Percentiles rank a stretch among this genome's conserved stretches.
These are phyloP conservation scores for Hyles lineata DNA, from an alignment of 2,888 invertebrate genomes.

Conservation along the genomic window DNA sequence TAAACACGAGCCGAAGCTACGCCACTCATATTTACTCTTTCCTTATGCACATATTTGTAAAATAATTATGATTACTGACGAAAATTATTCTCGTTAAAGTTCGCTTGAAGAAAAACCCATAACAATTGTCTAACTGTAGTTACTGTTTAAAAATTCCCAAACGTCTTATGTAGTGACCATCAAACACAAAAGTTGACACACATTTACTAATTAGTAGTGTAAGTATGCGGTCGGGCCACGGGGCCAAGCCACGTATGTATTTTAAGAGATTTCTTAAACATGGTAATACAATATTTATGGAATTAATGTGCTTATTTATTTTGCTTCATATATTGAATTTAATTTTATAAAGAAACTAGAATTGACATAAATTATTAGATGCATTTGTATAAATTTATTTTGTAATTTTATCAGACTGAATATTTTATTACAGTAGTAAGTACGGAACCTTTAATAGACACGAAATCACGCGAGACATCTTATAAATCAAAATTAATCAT, in stretches of 20 bases:
- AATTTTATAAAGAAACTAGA: too few relatives aligned
- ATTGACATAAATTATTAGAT: too few relatives aligned
- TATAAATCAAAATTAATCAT: not conserved
- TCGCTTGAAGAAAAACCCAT: not conserved
- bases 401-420: too few relatives aligned
- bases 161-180: constrained; percentile 29
- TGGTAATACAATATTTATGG: too few relatives aligned
- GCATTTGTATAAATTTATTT: too few relatives aligned
- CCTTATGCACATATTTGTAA: not conserved
- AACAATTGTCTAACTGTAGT: constrained; percentile 20
- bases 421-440: too few relatives aligned
- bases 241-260: not conserved
- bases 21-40: too few relatives aligned
- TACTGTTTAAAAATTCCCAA: not conserved
- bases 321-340: too few relatives aligned
- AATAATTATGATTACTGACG: not conserved
- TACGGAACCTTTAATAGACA: not conserved
- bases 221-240: constrained; percentile 22
- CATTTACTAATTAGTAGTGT: constrained; percentile 33
- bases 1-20: too few relatives aligned
- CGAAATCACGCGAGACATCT: not conserved
- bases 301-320: too few relatives aligned
- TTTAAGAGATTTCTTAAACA: not conserved
- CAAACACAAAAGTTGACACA: constrained; percentile 21
- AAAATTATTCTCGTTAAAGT: not conserved